A percentile compares a stretch with the other conserved stretches of the same genome.
phyloP scores from a whole-genome alignment of 1,140 invertebrate genomes.

The Drosophila mauritiana region DNA sequence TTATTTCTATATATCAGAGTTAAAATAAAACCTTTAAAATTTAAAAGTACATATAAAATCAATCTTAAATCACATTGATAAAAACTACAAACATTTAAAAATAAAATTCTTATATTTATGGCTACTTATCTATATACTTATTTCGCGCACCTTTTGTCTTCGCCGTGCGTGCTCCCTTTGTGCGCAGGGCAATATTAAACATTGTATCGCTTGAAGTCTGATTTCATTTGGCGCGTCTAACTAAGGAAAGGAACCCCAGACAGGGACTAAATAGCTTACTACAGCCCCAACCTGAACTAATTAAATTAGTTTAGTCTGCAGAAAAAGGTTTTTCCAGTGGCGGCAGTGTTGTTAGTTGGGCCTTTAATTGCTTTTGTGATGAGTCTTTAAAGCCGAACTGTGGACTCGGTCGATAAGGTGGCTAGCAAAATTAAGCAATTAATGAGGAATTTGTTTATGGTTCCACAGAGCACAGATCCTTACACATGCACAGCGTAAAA shows the following conservation, averaged over 20 bases:
- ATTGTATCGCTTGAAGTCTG: slow-evolving; percentile 62
- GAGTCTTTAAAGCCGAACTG: slow-evolving; percentile 45
- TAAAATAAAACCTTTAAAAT: too few species aligned
- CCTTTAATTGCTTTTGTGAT: slow-evolving; percentile 62
- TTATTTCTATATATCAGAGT: too few species aligned
- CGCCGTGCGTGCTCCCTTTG: slow-evolving; percentile 19
- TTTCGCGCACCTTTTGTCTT: slow-evolving; percentile 24
- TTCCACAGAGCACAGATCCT: slow-evolving; percentile 9
- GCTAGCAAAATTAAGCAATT: slow-evolving; percentile 64
- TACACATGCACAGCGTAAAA: slow-evolving; percentile 4
- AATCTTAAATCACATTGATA: too few species aligned
- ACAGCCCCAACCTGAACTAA: slow-evolving; percentile 45
- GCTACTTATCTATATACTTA: too few species aligned
- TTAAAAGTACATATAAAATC: too few species aligned
- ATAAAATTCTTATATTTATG: too few species aligned
- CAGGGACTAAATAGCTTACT: slow-evolving; percentile 27
- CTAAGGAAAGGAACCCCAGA: slow-evolving; percentile 41
- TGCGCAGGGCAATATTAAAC: slow-evolving; percentile 47
- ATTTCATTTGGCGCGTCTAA: slow-evolving; percentile 65
- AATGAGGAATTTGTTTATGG: slow-evolving; percentile 65
- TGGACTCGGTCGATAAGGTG: slow-evolving; percentile 10
- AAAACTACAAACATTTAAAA: too few species aligned
- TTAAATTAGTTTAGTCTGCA: slow-evolving; percentile 71
- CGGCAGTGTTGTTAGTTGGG: slow-evolving; percentile 9
- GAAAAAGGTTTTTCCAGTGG: slow-evolving; percentile 47